phyloP scores from a whole-genome alignment of 2,888 invertebrate species.

The Amphipyra tragopoginis region DNA sequence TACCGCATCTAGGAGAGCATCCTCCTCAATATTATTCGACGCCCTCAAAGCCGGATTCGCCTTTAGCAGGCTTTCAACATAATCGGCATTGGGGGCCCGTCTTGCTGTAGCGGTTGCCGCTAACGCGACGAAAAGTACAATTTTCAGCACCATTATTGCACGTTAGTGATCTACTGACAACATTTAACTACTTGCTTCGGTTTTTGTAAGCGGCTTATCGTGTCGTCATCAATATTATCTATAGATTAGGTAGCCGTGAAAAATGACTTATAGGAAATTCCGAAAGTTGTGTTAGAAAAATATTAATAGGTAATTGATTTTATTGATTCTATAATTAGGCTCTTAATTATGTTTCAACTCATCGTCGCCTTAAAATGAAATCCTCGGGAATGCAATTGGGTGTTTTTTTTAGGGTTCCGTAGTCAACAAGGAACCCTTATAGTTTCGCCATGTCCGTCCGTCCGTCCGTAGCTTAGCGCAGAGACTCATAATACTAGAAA shows the following conservation, averaged over 20 bases:
- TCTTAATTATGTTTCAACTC: too few relatives aligned
- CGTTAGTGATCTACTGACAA: conserved; percentile 41
- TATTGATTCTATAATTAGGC: not conserved
- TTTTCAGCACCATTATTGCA: conserved; percentile 60
- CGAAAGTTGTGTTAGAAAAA: not conserved
- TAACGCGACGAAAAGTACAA: conserved; percentile 55
- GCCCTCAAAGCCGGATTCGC: conserved; percentile 50
- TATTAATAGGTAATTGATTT: not conserved
- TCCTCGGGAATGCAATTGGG: too few relatives aligned
- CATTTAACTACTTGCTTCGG: not conserved
- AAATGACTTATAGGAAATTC: not conserved
- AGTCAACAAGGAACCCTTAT: too few relatives aligned
- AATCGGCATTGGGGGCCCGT: conserved; percentile 70
- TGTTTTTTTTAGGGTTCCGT: too few relatives aligned
- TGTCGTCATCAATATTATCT: conserved; percentile 39
- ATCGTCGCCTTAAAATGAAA: too few relatives aligned
- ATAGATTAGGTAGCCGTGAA: conserved; percentile 32
- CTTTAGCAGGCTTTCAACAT: conserved; percentile 59
- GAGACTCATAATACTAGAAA: too few relatives aligned
- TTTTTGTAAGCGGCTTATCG: conserved; percentile 56
- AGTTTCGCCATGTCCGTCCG: too few relatives aligned
- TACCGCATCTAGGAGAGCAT: conserved; percentile 73
- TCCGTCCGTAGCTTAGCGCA: too few relatives aligned
- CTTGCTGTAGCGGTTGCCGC: conserved; percentile 60
- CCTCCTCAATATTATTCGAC: conserved; percentile 68